A percentile compares a stretch with the other conserved stretches of the same genome.
Evolutionary conservation across 2,797 vertebrate species (phyloP).

Genomic region (Hafferia zeledoni): DNA sequence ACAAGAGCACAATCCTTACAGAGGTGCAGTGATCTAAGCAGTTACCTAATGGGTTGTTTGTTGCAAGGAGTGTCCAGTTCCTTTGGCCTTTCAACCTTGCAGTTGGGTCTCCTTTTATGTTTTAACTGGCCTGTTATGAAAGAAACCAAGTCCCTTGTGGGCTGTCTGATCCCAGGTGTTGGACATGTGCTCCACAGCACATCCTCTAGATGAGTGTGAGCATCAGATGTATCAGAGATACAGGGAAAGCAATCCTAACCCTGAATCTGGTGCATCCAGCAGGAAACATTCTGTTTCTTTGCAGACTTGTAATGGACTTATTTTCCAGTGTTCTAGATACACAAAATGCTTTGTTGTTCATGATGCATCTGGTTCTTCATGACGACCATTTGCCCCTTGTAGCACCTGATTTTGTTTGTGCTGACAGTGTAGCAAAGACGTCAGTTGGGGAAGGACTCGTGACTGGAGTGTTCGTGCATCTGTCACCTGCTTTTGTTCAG

Average conservation of each 20-base stretch:
- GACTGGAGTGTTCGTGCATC: background rate
- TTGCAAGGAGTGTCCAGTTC: background rate
- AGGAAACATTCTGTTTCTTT: background rate
- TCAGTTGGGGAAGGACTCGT: background rate
- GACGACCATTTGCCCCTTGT: background rate
- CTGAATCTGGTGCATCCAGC: background rate
- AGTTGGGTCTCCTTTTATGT: background rate
- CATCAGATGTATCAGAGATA: background rate
- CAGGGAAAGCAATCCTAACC: background rate
- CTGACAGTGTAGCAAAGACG: background rate
- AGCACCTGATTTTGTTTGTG: background rate
- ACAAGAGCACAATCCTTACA: background rate
- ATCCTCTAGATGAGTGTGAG: background rate
- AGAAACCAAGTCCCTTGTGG: background rate
- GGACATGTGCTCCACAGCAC: background rate
- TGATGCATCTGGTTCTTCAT: background rate
- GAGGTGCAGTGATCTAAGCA: background rate
- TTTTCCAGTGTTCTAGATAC: background rate
- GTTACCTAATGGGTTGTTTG: background rate
- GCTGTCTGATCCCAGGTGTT: background rate
- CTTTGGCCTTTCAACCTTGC: background rate
- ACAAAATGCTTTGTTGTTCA: rapidly evolving
- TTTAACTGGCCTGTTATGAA: background rate
- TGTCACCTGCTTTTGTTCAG: background rate
- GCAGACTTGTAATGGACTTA: background rate